These are phyloP conservation scores for Trematomus loennbergii DNA, from an alignment of 2,113 vertebrate genomes.

Conservation along the genomic window DNA sequence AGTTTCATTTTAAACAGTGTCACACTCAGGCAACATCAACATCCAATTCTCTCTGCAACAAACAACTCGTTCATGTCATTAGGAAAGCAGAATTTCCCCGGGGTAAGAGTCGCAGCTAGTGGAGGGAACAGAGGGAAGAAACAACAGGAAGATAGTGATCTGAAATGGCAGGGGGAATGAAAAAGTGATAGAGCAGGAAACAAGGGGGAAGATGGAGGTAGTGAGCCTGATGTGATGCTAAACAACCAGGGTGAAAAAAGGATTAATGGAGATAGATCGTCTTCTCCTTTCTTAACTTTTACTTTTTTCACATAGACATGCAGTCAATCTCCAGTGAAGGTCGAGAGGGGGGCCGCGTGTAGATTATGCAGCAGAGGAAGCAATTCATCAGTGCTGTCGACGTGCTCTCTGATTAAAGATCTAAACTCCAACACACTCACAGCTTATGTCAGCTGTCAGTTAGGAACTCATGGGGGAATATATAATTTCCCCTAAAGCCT, in stretches of 20 bases:
- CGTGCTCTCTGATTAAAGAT: conserved; percentile 65
- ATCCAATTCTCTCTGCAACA: conserved; percentile 31
- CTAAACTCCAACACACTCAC: conserved; percentile 45
- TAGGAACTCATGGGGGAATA: conserved; percentile 38
- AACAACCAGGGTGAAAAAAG: conserved; percentile 51
- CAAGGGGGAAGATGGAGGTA: conserved; percentile 27
- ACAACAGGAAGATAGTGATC: conserved; percentile 45
- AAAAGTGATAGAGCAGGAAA: conserved; percentile 47
- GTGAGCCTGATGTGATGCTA: conserved; percentile 29
- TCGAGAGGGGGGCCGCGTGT: conserved; percentile 30
- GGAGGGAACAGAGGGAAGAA: conserved; percentile 16
- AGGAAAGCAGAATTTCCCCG: conserved; percentile 56
- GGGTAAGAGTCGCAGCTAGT: conserved; percentile 32
- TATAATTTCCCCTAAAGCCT: conserved; percentile 45
- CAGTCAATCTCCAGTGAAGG: conserved; percentile 46
- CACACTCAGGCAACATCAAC: conserved; percentile 42
- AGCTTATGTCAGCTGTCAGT: conserved; percentile 72
- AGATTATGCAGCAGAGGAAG: conserved; percentile 59
- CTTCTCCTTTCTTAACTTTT: conserved; percentile 33
- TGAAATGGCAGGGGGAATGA: conserved; percentile 39
- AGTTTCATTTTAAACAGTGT: conserved; percentile 38
- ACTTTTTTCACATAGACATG: conserved; percentile 28
- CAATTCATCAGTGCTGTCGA: conserved; percentile 63
- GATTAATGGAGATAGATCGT: conserved; percentile 62
- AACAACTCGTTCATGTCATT: conserved; percentile 47